Conservation (phyloP, 2,888 invertebrate species). For the Danaus chrysippus region DNA sequence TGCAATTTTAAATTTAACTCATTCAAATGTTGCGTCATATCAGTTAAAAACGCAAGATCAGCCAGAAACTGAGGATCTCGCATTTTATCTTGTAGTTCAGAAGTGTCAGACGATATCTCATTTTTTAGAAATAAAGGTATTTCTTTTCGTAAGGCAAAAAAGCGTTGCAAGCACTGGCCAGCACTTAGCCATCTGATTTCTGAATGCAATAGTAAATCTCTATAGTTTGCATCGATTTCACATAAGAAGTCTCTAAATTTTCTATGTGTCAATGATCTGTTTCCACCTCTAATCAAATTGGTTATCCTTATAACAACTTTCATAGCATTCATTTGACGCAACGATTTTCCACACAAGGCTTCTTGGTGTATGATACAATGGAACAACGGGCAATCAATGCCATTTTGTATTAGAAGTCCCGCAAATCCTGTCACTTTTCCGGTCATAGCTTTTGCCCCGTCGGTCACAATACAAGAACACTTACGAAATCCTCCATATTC, state of each 20-base stretch:
- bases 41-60: not conserved
- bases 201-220: conserved; percentile 11
- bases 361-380: conserved; percentile 11
- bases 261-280: conserved; percentile 7
- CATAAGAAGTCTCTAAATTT: not conserved
- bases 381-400: conserved; percentile 1
- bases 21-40: too few species aligned
- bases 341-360: conserved; percentile 11
- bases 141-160: conserved; percentile 12
- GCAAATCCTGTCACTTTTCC: conserved; percentile 2
- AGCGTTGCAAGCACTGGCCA: conserved; percentile 14
- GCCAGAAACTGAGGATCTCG: conserved; percentile 9
- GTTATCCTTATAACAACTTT: conserved; percentile 4
- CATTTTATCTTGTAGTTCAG: conserved; percentile 11
- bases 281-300: conserved; percentile 9
- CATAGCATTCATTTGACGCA: conserved; percentile 5
- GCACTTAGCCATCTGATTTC: conserved; percentile 9
- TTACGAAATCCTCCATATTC: not conserved
- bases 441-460: conserved; percentile 3
- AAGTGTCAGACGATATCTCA: conserved; percentile 10
- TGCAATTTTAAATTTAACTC: too few species aligned
- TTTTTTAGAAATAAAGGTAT: conserved; percentile 1
- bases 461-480: conserved; percentile 1
- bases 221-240: not conserved
- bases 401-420: conserved; percentile 13